Percentiles rank a stretch among this genome's conserved stretches.
Conservation (phyloP, 2,888 invertebrate species). For the Drepanosiphum platanoidis region DNA sequence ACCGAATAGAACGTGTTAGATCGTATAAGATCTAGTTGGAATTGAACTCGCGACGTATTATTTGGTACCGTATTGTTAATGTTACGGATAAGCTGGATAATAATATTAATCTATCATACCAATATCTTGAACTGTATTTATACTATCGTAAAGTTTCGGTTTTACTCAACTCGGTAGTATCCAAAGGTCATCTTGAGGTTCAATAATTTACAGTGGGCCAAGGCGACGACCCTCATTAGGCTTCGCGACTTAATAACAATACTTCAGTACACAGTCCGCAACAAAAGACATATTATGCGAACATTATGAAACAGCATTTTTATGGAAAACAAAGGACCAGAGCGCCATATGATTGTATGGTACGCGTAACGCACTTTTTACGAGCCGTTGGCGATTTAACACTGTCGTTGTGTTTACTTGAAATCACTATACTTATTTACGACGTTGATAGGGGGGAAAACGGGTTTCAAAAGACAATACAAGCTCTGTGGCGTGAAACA, state of each 20-base stretch:
- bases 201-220: conserved; percentile 11
- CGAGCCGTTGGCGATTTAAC: no score
- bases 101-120: conserved; percentile 34
- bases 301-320: no score
- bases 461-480: no score
- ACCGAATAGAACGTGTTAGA: not conserved
- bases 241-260: not conserved
- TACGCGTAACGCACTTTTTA: no score
- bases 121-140: conserved; percentile 11
- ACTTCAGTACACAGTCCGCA: not conserved
- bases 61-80: not conserved
- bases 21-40: no score
- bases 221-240: not conserved
- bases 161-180: not conserved
- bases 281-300: not conserved
- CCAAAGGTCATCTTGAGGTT: conserved; percentile 8
- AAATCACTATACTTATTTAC: no score
- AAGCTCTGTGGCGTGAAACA: no score
- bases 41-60: not conserved
- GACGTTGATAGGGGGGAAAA: no score
- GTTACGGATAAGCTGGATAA: not conserved
- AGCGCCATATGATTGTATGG: no score
- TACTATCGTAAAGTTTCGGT: conserved; percentile 39
- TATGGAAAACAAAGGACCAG: no score
- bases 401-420: no score